A percentile compares a stretch with the other conserved stretches of the same genome.
phyloP scores from a whole-genome alignment of 2,113 vertebrate genomes.

The Lepisosteus osseus region DNA sequence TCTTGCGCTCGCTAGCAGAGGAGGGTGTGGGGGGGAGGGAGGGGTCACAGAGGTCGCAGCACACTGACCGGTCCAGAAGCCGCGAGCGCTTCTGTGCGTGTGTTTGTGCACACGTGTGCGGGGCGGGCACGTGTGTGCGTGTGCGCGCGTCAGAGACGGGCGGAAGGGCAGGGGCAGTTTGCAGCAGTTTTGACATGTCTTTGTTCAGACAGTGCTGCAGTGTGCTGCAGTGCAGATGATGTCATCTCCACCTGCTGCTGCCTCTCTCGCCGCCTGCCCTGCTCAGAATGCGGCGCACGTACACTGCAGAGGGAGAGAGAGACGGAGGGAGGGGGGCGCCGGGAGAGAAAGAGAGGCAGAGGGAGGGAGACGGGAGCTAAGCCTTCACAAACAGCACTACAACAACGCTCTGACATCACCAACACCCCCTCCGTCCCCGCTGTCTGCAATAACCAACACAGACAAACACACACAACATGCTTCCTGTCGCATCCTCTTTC shows the following conservation, averaged over 20 bases:
- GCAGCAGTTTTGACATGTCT: constrained; percentile 65
- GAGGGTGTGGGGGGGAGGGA: no score
- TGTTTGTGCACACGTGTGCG: background rate
- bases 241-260: constrained; percentile 70
- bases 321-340: constrained; percentile 49
- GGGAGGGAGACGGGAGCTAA: constrained; percentile 17
- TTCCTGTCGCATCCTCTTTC: background rate
- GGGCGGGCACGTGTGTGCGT: background rate
- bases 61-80: no score
- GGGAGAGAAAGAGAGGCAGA: constrained; percentile 28
- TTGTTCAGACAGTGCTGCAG: constrained; percentile 81
- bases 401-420: constrained; percentile 46
- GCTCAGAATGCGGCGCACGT: constrained; percentile 75
- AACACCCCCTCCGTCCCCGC: constrained; percentile 36
- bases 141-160: constrained; percentile 19
- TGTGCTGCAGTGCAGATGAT: constrained; percentile 83
- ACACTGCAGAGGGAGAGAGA: constrained; percentile 64
- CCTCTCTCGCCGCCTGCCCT: constrained; percentile 39
- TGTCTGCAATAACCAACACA: constrained; percentile 32
- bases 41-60: no score
- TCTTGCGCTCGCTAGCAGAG: no score
- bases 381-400: constrained; percentile 4
- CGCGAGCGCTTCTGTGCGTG: background rate
- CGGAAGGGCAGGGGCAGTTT: constrained; percentile 41
- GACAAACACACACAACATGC: constrained; percentile 21